phyloP scores from a whole-genome alignment of 2,888 invertebrate species.

The Nomada fucata region DNA sequence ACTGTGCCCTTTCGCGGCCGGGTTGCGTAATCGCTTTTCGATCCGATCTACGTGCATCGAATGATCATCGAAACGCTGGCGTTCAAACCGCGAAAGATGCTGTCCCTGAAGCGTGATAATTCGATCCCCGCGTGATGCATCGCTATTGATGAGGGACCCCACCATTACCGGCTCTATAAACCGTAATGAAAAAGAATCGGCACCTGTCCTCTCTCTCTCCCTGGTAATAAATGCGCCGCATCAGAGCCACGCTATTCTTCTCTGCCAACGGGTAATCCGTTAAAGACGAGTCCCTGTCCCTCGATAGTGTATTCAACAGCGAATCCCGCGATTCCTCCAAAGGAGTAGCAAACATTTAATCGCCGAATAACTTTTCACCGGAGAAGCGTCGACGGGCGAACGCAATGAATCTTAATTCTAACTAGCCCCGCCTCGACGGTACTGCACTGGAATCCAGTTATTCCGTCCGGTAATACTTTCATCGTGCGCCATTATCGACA shows the following conservation, averaged over 20 bases:
- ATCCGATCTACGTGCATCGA: conserved; percentile 79
- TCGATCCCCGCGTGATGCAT: conserved; percentile 61
- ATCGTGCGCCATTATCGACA: conserved; percentile 28
- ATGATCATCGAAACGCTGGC: conserved; percentile 63
- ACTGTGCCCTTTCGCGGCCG: conserved; percentile 64
- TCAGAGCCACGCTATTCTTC: conserved; percentile 13
- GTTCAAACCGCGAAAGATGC: conserved; percentile 38
- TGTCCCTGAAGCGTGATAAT: conserved; percentile 62
- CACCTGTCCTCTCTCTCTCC: not conserved
- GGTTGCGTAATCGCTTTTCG: conserved; percentile 79
- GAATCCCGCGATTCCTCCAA: too few species aligned
- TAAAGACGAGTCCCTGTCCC: not conserved
- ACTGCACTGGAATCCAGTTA: not conserved
- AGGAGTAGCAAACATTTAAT: not conserved
- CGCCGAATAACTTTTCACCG: too few species aligned
- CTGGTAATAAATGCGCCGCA: conserved; percentile 37
- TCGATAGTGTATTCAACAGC: not conserved
- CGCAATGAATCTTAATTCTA: too few species aligned
- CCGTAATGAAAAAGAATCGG: conserved; percentile 47
- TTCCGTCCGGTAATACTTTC: not conserved
- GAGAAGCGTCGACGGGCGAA: too few species aligned
- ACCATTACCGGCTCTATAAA: conserved; percentile 20
- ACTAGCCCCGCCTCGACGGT: too few species aligned
- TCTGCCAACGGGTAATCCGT: conserved; percentile 11
- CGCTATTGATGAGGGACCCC: conserved; percentile 54